A percentile compares a stretch with the other conserved stretches of the same genome.
phyloP scores from a whole-genome alignment of 2,888 invertebrate species.

The Encarsia formosa region DNA sequence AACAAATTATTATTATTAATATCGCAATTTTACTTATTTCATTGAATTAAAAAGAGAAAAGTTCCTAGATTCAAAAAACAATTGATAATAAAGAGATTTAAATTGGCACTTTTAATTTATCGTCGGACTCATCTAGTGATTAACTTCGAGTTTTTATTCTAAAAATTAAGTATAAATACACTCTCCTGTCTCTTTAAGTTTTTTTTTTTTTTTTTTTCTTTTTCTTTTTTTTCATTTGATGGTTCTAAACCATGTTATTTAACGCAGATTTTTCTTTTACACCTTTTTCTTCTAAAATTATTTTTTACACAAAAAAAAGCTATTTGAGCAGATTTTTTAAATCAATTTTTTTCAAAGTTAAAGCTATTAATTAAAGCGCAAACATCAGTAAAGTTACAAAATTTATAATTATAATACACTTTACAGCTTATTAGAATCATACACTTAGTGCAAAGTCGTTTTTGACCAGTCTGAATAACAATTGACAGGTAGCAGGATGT shows the following conservation, averaged over 20 bases:
- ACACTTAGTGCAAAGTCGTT: slow-evolving; percentile 50
- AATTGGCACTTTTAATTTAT: slow-evolving; percentile 48
- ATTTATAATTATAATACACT: slow-evolving; percentile 53
- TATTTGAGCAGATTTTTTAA: slow-evolving; percentile 23
- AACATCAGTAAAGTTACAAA: slow-evolving; percentile 47
- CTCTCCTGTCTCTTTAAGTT: slow-evolving; percentile 18
- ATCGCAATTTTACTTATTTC: too few relatives aligned
- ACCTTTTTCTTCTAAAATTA: slow-evolving; percentile 10
- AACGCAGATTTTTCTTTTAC: slow-evolving; percentile 21
- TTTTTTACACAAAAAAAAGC: slow-evolving; percentile 28
- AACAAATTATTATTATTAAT: too few relatives aligned
- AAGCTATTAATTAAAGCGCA: slow-evolving; percentile 31
- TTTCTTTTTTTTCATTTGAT: slow-evolving; percentile 23
- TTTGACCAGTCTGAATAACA: slow-evolving; percentile 50
- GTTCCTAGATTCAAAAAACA: too few relatives aligned
- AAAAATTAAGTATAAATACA: slow-evolving; percentile 29
- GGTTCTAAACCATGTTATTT: slow-evolving; percentile 25
- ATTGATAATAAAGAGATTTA: slow-evolving; percentile 32
- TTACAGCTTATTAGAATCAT: slow-evolving; percentile 50
- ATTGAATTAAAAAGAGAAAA: background rate
- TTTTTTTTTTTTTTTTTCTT: too few relatives aligned
- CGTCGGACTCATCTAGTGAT: slow-evolving; percentile 33
- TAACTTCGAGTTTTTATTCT: slow-evolving; percentile 27
- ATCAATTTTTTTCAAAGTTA: slow-evolving; percentile 27
- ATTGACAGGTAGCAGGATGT: slow-evolving; percentile 38